Conservation (phyloP, 2,888 invertebrate genomes). For the Pristionchus maxplancki region DNA sequence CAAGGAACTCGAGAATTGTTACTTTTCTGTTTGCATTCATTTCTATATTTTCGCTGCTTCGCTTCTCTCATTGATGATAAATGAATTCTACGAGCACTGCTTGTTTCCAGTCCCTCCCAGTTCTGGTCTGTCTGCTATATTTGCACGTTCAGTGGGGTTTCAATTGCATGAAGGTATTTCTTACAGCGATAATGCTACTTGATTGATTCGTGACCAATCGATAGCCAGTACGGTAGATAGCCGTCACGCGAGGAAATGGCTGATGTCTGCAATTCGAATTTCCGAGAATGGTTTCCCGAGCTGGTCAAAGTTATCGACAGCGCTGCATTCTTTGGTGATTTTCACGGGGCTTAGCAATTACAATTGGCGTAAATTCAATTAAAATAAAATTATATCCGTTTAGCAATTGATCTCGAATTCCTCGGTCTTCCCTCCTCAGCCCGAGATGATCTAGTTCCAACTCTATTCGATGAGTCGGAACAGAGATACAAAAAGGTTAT, state of each 20-base stretch:
- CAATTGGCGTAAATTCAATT: background rate
- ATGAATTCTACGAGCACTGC: background rate
- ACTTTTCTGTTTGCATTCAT: conserved; percentile 18
- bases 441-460: conserved; percentile 46
- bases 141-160: background rate
- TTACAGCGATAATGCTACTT: conserved; percentile 3
- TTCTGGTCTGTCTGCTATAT: conserved; percentile 30
- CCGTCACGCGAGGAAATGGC: conserved; percentile 49
- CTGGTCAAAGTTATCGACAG: conserved; percentile 44
- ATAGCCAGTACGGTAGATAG: conserved; percentile 16
- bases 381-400: background rate
- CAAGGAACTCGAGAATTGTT: conserved; percentile 40
- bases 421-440: conserved; percentile 52
- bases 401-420: conserved; percentile 53
- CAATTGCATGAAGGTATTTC: background rate
- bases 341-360: background rate
- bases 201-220: conserved; percentile 2
- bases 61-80: conserved; percentile 11
- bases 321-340: conserved; percentile 44
- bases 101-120: background rate
- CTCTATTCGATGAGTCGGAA: conserved; percentile 52
- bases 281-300: conserved; percentile 47
- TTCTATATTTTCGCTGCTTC: background rate
- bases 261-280: conserved; percentile 42
- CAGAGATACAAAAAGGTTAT: conserved; percentile 47